Conservation (phyloP, 37 sponge, comb jelly and placozoan genomes). For the Ephydatia muelleri region DNA sequence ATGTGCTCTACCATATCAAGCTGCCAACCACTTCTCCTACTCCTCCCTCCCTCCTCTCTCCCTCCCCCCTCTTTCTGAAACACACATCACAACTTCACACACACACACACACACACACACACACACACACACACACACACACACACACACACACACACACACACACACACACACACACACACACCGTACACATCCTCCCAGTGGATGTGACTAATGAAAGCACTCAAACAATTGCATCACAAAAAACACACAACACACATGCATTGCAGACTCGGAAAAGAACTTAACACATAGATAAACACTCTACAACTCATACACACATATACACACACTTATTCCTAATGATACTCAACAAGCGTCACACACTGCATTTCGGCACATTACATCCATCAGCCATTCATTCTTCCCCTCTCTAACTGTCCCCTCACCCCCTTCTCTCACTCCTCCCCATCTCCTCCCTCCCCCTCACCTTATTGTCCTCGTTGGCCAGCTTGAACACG, state of each 20-base stretch:
- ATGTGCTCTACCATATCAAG: too few species aligned
- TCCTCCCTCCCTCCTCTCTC: neutral
- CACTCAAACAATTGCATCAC: too few species aligned
- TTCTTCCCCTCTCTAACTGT: neutral
- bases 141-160: too few species aligned
- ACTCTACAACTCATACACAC: too few species aligned
- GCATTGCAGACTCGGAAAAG: neutral
- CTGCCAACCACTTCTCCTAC: too few species aligned
- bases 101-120: constrained; percentile 12
- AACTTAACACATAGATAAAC: too few species aligned
- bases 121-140: too few species aligned
- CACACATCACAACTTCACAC: neutral
- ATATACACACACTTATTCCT: neutral
- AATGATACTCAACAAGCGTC: neutral
- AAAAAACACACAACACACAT: neutral
- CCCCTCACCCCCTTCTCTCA: neutral
- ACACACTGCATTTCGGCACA: neutral
- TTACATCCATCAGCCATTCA: neutral
- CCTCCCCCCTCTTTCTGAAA: neutral
- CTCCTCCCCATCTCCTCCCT: neutral
- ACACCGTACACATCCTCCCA: too few species aligned
- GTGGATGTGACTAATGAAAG: too few species aligned
- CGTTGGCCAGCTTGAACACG: constrained; percentile 50
- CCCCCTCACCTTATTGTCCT: constrained; percentile 16
- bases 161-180: too few species aligned